These are phyloP conservation scores for Drosophila lacteicornis DNA, from an alignment of 1,140 invertebrate species.

Conservation along the genomic window DNA sequence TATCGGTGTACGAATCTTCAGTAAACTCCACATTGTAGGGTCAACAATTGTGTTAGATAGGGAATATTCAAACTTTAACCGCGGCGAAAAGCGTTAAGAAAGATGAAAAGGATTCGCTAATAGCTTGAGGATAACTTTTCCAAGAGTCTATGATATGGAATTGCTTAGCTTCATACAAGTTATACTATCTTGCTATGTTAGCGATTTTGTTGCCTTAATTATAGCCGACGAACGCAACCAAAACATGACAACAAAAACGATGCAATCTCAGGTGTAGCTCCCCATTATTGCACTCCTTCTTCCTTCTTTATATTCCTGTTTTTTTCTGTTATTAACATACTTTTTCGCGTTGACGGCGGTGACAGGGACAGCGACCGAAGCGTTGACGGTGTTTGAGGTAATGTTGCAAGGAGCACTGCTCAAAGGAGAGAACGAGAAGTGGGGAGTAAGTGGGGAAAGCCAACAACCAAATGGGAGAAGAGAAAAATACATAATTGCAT, in stretches of 20 bases:
- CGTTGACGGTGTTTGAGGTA: conserved; percentile 53
- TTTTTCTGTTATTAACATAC: conserved; percentile 43
- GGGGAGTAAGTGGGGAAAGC: conserved; percentile 13
- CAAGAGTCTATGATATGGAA: neutral
- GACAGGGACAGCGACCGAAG: conserved; percentile 25
- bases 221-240: neutral
- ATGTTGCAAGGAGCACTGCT: conserved; percentile 24
- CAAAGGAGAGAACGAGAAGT: neutral
- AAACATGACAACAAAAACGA: conserved; percentile 12
- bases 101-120: neutral
- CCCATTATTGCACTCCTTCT: conserved; percentile 13
- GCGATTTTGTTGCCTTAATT: conserved; percentile 26
- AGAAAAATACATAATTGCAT: conserved; percentile 81
- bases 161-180: neutral
- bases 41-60: neutral
- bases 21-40: no score
- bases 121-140: neutral
- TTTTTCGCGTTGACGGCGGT: conserved; percentile 10
- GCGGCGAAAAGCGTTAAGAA: conserved; percentile 1
- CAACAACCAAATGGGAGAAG: conserved; percentile 26
- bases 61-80: neutral
- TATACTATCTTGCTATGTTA: no score
- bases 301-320: neutral
- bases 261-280: conserved; percentile 30
- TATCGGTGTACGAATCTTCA: no score